Evolutionary conservation across 1,140 invertebrate genomes (phyloP).

Genomic region (Philotrypesis tridentata): DNA sequence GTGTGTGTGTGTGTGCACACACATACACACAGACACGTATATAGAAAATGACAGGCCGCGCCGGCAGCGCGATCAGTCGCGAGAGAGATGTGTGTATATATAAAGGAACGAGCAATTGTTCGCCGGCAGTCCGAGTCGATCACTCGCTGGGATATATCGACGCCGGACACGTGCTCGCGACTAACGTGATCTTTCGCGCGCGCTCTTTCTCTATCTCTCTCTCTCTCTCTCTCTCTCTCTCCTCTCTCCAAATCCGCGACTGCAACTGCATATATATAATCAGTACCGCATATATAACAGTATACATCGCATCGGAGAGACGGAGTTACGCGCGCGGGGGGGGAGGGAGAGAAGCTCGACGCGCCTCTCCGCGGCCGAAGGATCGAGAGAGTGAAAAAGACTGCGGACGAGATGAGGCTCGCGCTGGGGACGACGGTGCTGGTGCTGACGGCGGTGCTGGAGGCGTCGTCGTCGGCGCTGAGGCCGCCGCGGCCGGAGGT

Average conservation of each 20-base stretch:
- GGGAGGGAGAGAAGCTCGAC: too few relatives aligned
- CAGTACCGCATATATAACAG: too few relatives aligned
- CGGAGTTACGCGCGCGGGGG: too few relatives aligned
- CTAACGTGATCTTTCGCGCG: conserved; percentile 10
- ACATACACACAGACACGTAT: too few relatives aligned
- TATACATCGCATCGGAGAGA: too few relatives aligned
- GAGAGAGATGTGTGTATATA: conserved; percentile 61
- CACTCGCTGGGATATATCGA: conserved; percentile 20
- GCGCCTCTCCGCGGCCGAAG: too few relatives aligned
- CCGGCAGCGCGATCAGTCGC: conserved; percentile 26
- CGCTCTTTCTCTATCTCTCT: too few relatives aligned
- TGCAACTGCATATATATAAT: too few relatives aligned
- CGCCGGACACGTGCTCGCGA: not conserved
- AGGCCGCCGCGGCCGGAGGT: conserved; percentile 56
- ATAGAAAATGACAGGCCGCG: conserved; percentile 7
- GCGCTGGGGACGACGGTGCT: not conserved
- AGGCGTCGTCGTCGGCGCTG: not conserved
- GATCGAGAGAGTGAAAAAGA: not conserved
- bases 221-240: too few relatives aligned
- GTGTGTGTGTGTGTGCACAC: too few relatives aligned
- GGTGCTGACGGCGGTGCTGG: not conserved
- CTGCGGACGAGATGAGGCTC: not conserved
- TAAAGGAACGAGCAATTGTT: conserved; percentile 60
- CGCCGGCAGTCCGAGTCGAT: conserved; percentile 29
- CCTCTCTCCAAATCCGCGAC: too few relatives aligned